phyloP scores from a whole-genome alignment of 2,113 vertebrate genomes.

The Archocentrus centrarchus region DNA sequence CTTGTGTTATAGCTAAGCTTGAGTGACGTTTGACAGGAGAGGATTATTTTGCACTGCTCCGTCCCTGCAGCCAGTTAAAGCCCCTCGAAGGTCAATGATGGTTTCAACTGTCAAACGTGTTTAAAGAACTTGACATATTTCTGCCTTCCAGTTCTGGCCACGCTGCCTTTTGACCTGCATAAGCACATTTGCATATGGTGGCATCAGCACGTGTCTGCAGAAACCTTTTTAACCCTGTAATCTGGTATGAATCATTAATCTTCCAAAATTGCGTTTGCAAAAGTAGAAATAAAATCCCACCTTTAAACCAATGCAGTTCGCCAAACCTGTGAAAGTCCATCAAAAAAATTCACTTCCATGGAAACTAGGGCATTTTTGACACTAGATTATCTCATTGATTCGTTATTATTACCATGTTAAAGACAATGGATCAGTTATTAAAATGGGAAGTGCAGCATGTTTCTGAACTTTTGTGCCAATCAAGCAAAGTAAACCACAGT shows the following conservation, averaged over 20 bases:
- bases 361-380: not conserved
- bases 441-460: not conserved
- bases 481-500: not conserved
- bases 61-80: constrained; percentile 75
- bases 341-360: not conserved
- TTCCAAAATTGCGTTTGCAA: not conserved
- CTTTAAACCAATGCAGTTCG: not conserved
- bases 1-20: constrained; percentile 78
- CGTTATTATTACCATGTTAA: not conserved
- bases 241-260: not conserved
- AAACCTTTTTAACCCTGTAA: not conserved
- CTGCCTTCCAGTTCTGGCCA: constrained; percentile 51
- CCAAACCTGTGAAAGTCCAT: not conserved
- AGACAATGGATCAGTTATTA: not conserved
- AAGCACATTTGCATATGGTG: constrained; percentile 55
- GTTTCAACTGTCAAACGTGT: constrained; percentile 78
- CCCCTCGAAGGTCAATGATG: constrained; percentile 78
- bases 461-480: not conserved
- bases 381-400: not conserved
- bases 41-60: constrained; percentile 81
- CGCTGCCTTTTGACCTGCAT: constrained; percentile 59
- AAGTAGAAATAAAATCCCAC: not conserved
- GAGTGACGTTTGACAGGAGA: constrained; percentile 81
- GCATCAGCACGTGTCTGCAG: constrained; percentile 50
- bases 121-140: constrained; percentile 69